A percentile compares a stretch with the other conserved stretches of the same genome.
These are phyloP conservation scores for Laupala kohalensis DNA, from an alignment of 1,140 invertebrate species.

Conservation along the genomic window DNA sequence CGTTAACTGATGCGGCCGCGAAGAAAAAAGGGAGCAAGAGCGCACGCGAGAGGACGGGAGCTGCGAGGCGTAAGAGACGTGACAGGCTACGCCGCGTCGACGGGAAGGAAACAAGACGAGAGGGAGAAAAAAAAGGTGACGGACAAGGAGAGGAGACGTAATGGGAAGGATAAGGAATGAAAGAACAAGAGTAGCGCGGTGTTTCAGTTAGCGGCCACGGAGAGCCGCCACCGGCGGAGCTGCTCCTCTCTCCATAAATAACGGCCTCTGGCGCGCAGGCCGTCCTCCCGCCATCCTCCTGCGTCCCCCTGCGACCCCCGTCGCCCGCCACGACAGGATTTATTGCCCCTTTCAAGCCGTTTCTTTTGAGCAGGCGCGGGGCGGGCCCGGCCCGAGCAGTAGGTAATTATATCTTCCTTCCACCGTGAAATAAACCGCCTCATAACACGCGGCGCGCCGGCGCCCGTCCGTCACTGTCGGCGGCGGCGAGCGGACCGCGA, in stretches of 20 bases:
- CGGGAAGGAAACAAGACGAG: neutral
- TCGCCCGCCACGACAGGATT: neutral
- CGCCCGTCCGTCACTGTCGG: constrained; percentile 6
- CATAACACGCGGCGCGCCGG: constrained; percentile 2
- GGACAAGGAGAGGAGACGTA: neutral
- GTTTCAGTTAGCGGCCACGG: constrained; percentile 9
- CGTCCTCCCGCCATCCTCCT: neutral
- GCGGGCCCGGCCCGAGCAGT: neutral
- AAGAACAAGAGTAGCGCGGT: constrained; percentile 8
- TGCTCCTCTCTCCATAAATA: constrained; percentile 4
- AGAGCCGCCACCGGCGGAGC: constrained; percentile 6
- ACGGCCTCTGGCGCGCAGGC: neutral
- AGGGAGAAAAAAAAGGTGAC: neutral
- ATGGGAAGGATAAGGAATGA: constrained; percentile 4
- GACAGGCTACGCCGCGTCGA: too few species aligned
- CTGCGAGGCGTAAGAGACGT: neutral
- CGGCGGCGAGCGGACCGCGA: neutral
- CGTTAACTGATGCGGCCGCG: constrained; percentile 3
- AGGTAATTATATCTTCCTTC: constrained; percentile 11
- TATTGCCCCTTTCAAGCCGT: constrained; percentile 8
- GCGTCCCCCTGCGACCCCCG: too few species aligned
- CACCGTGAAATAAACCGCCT: constrained; percentile 10
- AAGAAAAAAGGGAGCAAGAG: neutral
- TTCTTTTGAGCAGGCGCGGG: constrained; percentile 2
- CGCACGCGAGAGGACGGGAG: neutral